phyloP scores from a whole-genome alignment of 2,113 vertebrate species.

The Myotis yumanensis region DNA sequence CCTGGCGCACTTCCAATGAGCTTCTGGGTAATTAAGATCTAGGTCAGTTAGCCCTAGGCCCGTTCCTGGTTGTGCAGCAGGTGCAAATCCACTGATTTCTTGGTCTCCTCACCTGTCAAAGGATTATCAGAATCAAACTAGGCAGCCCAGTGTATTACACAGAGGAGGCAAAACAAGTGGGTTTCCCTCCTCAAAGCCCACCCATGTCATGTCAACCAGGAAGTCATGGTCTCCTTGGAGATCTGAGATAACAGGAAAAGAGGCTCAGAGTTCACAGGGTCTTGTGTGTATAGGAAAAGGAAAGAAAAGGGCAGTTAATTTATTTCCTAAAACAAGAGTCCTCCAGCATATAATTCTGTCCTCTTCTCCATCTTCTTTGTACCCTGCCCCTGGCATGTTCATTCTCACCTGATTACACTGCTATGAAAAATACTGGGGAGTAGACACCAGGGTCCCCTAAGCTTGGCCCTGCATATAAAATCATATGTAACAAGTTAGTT shows the following conservation, averaged over 20 bases:
- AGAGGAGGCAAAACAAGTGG: not conserved
- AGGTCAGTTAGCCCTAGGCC: constrained; percentile 11
- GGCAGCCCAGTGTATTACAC: not conserved
- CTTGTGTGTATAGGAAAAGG: constrained; percentile 10
- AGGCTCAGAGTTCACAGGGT: constrained; percentile 10
- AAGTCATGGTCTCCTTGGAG: constrained; percentile 36
- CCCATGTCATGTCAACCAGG: constrained; percentile 17
- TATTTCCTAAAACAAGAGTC: constrained; percentile 19
- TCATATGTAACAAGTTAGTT: not conserved
- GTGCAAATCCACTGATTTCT: not conserved
- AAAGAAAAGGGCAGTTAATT: constrained; percentile 15
- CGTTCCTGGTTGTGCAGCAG: not conserved
- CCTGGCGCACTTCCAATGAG: constrained; percentile 37
- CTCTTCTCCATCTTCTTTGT: not conserved
- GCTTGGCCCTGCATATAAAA: constrained; percentile 34
- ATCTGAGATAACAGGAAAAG: constrained; percentile 28
- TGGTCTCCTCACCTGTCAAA: constrained; percentile 48
- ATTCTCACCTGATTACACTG: not conserved
- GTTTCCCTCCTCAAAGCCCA: not conserved
- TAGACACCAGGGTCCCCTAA: not conserved
- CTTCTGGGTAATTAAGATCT: not conserved
- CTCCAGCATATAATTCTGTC: not conserved
- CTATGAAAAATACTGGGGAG: constrained; percentile 18
- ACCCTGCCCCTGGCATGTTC: not conserved
- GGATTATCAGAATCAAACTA: not conserved